Evolutionary conservation across 2,797 vertebrate species (phyloP).

Genomic region (Chiloscyllium punctatum): DNA sequence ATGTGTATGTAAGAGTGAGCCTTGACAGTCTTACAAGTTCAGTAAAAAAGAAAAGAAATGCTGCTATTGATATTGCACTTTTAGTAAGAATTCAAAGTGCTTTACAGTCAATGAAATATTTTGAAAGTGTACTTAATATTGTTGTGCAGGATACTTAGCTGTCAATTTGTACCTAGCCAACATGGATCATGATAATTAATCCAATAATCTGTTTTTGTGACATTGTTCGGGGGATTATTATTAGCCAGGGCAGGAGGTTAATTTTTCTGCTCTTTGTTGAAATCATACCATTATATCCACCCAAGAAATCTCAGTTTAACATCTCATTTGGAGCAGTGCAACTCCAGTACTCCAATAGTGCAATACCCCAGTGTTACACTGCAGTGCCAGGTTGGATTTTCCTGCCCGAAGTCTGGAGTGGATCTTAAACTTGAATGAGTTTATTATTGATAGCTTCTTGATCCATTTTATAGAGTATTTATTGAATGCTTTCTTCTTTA

Average conservation of each 20-base stretch:
- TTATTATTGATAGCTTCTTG: not conserved
- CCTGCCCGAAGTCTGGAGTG: too few relatives aligned
- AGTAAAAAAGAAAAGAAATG: not conserved
- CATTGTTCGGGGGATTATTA: not conserved
- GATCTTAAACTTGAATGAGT: not conserved
- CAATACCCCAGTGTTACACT: too few relatives aligned
- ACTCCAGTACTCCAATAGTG: too few relatives aligned
- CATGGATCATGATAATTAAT: not conserved
- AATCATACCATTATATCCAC: not conserved
- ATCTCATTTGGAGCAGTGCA: too few relatives aligned
- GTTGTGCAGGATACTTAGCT: not conserved
- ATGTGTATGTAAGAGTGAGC: not conserved
- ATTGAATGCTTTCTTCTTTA: not conserved
- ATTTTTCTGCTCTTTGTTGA: not conserved
- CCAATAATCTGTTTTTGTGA: not conserved
- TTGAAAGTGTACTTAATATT: too few relatives aligned
- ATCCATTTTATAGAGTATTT: not conserved
- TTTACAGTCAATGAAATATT: not conserved
- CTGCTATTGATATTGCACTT: not conserved
- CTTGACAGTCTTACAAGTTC: not conserved
- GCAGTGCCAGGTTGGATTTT: too few relatives aligned
- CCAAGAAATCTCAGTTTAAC: too few relatives aligned
- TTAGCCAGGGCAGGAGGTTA: not conserved
- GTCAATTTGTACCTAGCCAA: not conserved
- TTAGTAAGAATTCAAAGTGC: not conserved